Base-by-base conservation (phyloP, 2,797 vertebrate genomes). In the Anolis apletophallus region DNA sequence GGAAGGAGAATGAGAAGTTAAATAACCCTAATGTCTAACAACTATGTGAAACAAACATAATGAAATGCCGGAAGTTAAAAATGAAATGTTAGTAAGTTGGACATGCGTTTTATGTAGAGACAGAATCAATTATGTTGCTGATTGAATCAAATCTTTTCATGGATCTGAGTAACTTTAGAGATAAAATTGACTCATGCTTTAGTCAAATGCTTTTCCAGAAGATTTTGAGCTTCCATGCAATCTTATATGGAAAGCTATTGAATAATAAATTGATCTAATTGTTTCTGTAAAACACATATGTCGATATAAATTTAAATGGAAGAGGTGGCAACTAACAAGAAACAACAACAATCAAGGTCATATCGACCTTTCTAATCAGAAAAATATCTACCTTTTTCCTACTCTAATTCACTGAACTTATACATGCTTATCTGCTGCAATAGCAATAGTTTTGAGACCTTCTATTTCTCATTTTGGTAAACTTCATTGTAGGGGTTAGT, bases 261-360 rank as follows among this genome's bases (percentile, higher is more conserved):
- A 64, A 90, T 90, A 93, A 87, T 68, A 81, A 76, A 26, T 77
- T 87, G 83, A 88, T 90, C 78, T 88, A 84, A 61, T 13, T 86
- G 90, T 90, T 88, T 81, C 69, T 91, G 92, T 89, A 91, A 91
- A 71, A 91, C 87, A 32, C 75, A 77, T 84, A 88, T 89, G 52
- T 87, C 91, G 91, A 88, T 88, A 90, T 81, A 89, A 32, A 86
- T 85, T 81, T 86, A 82, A 91, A 93, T 88, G 19, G 32, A n/a
- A 86, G 90, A 86, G 87, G 50, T 26, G 67, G 77, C 72, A 78
- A 68, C 71, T 81, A 55, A 89, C 86, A 80, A 10, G 7, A 82
- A 57, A 85, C 52, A 46, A 87, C 83, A 85, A 21, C 59, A 59
- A 85, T 67, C 75, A 88, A 83, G 87, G 88, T 40, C 79, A 85